Evolutionary conservation across 1,140 invertebrate genomes (phyloP), one percentile per base, ranked within the genome.

Genomic region (Zaprionus africanus): DNA sequence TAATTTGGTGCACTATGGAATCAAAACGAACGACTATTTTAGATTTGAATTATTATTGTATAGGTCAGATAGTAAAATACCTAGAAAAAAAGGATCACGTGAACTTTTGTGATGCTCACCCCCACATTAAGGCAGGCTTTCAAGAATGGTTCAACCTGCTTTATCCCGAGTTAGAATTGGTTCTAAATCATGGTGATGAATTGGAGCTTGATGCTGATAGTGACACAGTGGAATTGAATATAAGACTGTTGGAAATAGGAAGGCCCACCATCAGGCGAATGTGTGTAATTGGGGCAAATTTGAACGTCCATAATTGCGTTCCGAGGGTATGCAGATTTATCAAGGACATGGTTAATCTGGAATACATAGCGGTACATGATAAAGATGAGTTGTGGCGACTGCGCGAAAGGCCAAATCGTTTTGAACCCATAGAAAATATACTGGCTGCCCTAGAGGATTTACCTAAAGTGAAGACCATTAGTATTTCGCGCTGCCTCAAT

Each of bases 1-100:
- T 7, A n/a, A 41, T 6, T 41, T 34, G 0, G n/a, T 17, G 4
- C 15, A 53, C 26, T 22, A 64, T 64, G 62, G 62, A 26, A n/a
- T 3, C 31, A 13, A 19, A 9, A n/a, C 62, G 19, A 6, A 15
- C 49, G 26, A 75, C 28, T 49, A 69, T 62, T 31, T 43, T 69
- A 12, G 49, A 62, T 22, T 36, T 75, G 6, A 62, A 62, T 31
- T 58, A 75, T 24, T 62, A 69, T 49, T 69, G 72, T 19, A 17
- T 75, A 2, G 72, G 65, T 11, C 12, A 12, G 11, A 31, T 74
- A 13, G 4, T 74, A 2, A 74, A 60, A 24, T 61, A 68, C 24
- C 36, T 61, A 13, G 17, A 26, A 4, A n/a, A 34, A 4, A 28
- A 57, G 31, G 56, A 73, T 54, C 69, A 58, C 38, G 61, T 65